Conservation (phyloP, 2,113 vertebrate species). For the Leiothrix lutea region DNA sequence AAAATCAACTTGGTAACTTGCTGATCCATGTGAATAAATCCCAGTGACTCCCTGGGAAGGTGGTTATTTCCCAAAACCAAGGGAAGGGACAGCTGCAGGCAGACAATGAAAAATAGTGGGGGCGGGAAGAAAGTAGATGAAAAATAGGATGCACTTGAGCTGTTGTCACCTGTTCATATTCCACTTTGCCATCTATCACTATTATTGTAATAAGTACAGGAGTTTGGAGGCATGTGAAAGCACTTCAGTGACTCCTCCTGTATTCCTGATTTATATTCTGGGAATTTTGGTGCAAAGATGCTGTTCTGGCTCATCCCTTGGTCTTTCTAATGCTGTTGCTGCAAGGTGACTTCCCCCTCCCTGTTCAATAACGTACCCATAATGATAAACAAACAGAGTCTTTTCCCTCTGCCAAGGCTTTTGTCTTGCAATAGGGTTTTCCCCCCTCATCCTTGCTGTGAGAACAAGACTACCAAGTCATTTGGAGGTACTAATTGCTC, state of each 20-base stretch:
- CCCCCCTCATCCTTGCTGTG: neutral
- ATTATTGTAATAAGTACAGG: neutral
- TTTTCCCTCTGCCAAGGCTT: neutral
- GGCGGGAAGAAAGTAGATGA: neutral
- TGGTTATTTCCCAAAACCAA: neutral
- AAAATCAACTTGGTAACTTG: neutral
- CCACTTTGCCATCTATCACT: neutral
- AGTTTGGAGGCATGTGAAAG: neutral
- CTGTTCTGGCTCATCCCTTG: neutral
- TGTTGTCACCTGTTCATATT: neutral
- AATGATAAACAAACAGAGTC: neutral
- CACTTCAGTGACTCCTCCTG: neutral
- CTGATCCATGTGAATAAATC: neutral
- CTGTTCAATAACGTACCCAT: rapidly evolving
- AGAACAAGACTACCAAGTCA: neutral
- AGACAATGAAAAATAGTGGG: neutral
- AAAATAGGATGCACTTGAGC: neutral
- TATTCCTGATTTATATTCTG: neutral
- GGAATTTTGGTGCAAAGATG: neutral
- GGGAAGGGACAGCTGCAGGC: neutral
- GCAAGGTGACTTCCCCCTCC: neutral
- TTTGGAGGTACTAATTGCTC: neutral
- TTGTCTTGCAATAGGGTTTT: neutral
- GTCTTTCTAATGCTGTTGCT: neutral
- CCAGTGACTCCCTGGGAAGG: neutral